A percentile compares a stretch with the other conserved stretches of the same genome.
Evolutionary conservation across 1,140 invertebrate species (phyloP).

Genomic region (Plectus sambesii): DNA sequence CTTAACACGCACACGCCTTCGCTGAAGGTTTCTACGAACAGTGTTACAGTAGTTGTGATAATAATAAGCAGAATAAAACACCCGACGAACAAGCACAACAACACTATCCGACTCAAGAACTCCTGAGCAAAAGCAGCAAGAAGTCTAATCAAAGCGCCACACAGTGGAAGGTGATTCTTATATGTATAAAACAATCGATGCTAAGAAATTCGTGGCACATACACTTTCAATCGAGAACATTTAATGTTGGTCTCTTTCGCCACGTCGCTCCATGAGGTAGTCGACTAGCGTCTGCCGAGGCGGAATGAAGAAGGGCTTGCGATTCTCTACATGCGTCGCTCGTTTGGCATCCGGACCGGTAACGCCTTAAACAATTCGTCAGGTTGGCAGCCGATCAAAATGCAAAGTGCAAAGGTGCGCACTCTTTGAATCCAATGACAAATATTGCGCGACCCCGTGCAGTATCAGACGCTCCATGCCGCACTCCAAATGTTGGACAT

Average conservation of each 20-base stretch:
- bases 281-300: no score
- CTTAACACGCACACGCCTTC: no score
- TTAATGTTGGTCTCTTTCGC: conserved; percentile 21
- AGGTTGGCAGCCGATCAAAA: neutral
- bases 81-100: no score
- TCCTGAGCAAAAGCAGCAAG: neutral
- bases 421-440: conserved; percentile 20
- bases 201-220: neutral
- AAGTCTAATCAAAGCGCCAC: conserved; percentile 1
- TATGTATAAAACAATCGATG: neutral
- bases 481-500: conserved; percentile 17
- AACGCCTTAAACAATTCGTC: conserved; percentile 7
- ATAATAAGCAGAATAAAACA: no score
- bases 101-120: no score
- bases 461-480: no score
- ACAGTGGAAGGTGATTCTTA: conserved; percentile 8
- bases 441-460: conserved; percentile 23
- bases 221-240: neutral
- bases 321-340: conserved; percentile 20
- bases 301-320: conserved; percentile 9
- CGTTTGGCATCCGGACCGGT: conserved; percentile 16
- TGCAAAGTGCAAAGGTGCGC: conserved; percentile 1
- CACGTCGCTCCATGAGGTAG: conserved; percentile 22
- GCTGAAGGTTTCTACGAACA: no score
- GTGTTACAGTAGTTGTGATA: no score